Evolutionary conservation across 92 coral and sea anemone genomes (phyloP).

Genomic region (Pocillopora meandrina): DNA sequence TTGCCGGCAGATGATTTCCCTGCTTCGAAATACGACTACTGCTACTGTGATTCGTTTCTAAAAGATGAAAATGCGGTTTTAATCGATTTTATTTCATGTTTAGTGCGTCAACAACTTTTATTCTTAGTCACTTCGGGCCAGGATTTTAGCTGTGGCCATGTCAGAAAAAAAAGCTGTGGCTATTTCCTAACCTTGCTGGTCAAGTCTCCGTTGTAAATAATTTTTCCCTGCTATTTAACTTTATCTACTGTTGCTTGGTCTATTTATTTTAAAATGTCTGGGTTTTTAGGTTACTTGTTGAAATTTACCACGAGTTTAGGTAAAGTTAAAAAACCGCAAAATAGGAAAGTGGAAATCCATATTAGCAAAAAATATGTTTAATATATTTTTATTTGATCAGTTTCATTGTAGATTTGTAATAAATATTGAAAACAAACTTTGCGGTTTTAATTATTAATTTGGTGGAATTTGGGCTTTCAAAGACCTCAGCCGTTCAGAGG

Average conservation of each 20-base stretch:
- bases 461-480: not conserved
- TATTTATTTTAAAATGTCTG: not conserved
- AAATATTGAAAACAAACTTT: not conserved
- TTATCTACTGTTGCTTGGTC: not conserved
- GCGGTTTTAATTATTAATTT: not conserved
- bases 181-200: not conserved
- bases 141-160: no score
- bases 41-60: no score
- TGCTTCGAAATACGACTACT: no score
- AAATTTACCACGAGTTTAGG: not conserved
- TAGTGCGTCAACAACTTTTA: no score
- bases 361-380: not conserved
- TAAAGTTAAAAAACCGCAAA: no score
- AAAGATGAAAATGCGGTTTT: no score
- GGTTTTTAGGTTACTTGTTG: conserved; percentile 1
- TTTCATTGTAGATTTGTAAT: not conserved
- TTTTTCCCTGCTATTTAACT: not conserved
- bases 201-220: conserved; percentile 17
- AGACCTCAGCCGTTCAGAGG: no score
- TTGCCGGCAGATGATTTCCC: no score
- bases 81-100: no score
- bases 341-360: not conserved
- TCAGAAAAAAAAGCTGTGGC: no score
- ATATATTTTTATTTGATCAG: not conserved
- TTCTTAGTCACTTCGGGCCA: no score